Conservation (phyloP, 2,888 invertebrate genomes). For the Lordiphosa fenestrarum region DNA sequence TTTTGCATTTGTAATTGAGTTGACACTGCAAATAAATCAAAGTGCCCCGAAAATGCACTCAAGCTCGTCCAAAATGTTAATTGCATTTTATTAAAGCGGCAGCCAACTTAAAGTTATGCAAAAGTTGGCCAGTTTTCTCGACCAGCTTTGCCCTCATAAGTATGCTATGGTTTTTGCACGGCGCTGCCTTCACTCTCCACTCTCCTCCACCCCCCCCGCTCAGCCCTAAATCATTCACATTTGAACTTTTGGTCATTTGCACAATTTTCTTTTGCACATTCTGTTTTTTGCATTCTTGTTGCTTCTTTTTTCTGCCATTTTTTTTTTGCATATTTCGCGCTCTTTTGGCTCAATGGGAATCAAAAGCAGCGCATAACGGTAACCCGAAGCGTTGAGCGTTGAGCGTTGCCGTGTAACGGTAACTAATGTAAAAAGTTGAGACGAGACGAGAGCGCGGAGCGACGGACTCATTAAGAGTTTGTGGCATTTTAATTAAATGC, state of each 20-base stretch:
- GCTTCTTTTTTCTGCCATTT: not conserved
- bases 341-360: conserved; percentile 44
- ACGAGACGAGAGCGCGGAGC: conserved; percentile 2
- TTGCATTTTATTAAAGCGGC: conserved; percentile 12
- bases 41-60: conserved; percentile 20
- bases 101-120: conserved; percentile 2
- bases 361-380: conserved; percentile 26
- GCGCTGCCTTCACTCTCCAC: not conserved
- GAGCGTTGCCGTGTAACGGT: conserved; percentile 39
- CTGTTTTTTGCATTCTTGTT: too few species aligned
- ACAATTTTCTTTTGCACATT: conserved; percentile 27
- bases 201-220: conserved; percentile 2
- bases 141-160: conserved; percentile 31
- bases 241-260: conserved; percentile 47
- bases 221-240: conserved; percentile 39
- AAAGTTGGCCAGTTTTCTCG: conserved; percentile 10
- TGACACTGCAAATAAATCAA: conserved; percentile 39
- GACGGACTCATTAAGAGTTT: conserved; percentile 48
- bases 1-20: conserved; percentile 40
- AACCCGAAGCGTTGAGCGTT: conserved; percentile 39
- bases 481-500: conserved; percentile 49
- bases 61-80: conserved; percentile 21
- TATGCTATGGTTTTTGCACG: conserved; percentile 26
- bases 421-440: conserved; percentile 44
- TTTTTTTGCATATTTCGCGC: conserved; percentile 36